Percentiles rank a stretch among this genome's conserved stretches.
Conservation (phyloP, 2,797 vertebrate genomes). For the Odontamblyopus lacepedii region DNA sequence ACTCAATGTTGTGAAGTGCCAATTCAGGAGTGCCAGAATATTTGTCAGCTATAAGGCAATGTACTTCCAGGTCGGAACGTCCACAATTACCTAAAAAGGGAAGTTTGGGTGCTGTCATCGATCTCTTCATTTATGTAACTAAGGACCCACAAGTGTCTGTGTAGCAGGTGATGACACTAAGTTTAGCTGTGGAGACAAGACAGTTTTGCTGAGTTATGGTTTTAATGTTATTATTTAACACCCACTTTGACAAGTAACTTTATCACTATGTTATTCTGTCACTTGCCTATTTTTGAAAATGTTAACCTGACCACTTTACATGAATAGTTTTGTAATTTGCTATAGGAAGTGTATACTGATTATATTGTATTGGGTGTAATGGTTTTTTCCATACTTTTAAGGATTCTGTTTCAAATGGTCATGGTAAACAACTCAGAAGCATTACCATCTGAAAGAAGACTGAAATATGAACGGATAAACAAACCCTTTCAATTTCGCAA, state of each 20-base stretch:
- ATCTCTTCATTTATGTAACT: not conserved
- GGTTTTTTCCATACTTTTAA: too few relatives aligned
- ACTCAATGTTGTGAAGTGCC: not conserved
- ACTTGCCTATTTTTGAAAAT: not conserved
- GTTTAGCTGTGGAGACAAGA: not conserved
- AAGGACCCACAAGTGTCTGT: not conserved
- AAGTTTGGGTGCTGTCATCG: slow-evolving; percentile 3
- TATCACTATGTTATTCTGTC: not conserved
- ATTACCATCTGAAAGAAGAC: too few relatives aligned
- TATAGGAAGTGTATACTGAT: not conserved
- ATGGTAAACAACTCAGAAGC: too few relatives aligned
- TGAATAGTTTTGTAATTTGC: not conserved
- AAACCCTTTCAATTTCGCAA: too few relatives aligned
- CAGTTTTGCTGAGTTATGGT: not conserved
- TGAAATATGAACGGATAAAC: too few relatives aligned
- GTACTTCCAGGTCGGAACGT: not conserved
- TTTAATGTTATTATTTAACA: not conserved
- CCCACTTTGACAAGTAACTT: too few relatives aligned
- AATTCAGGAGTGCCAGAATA: not conserved
- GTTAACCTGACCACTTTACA: too few relatives aligned
- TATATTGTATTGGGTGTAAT: not conserved
- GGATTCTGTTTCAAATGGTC: too few relatives aligned
- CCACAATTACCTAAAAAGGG: not conserved
- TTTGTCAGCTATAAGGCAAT: slow-evolving; percentile 5
- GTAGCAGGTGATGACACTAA: not conserved